Conservation (phyloP, 2,888 invertebrate genomes). For the Cyclophora albipunctata region DNA sequence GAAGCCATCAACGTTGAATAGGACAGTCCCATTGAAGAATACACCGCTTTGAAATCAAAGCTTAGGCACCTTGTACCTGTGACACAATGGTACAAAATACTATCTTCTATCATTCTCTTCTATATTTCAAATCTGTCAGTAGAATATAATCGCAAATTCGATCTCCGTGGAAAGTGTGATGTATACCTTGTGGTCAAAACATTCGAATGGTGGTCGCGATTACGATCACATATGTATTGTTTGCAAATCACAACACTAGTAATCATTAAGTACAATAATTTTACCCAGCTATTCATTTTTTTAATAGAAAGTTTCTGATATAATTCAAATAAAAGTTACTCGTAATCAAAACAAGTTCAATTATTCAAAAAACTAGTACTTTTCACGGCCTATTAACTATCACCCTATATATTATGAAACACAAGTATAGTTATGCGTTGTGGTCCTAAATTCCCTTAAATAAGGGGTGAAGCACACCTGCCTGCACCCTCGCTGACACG, state of each 20-base stretch:
- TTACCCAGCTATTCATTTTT: no score
- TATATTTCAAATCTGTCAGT: slow-evolving; percentile 25
- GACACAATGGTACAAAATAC: slow-evolving; percentile 49
- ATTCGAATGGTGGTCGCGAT: slow-evolving; percentile 34
- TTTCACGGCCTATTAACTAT: slow-evolving; percentile 21
- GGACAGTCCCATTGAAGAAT: slow-evolving; percentile 31
- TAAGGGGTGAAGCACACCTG: slow-evolving; percentile 65
- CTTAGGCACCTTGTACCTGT: slow-evolving; percentile 14
- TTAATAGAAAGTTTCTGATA: no score
- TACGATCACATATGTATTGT: slow-evolving; percentile 1
- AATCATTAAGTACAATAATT: no score
- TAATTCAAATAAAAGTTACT: no score
- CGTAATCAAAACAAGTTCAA: no score
- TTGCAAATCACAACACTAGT: no score
- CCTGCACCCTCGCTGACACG: slow-evolving; percentile 67
- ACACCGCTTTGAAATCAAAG: slow-evolving; percentile 8
- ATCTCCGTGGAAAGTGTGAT: slow-evolving; percentile 26
- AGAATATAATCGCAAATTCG: slow-evolving; percentile 31
- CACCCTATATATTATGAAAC: slow-evolving; percentile 37
- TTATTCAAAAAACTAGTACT: no score
- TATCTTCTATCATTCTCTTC: slow-evolving; percentile 44
- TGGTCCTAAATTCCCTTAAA: slow-evolving; percentile 61
- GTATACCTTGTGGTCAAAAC: slow-evolving; percentile 45
- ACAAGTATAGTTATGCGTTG: slow-evolving; percentile 57
- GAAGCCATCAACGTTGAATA: slow-evolving; percentile 31